Conservation (phyloP, 2,797 vertebrate species). For the Silurus aristotelis region DNA sequence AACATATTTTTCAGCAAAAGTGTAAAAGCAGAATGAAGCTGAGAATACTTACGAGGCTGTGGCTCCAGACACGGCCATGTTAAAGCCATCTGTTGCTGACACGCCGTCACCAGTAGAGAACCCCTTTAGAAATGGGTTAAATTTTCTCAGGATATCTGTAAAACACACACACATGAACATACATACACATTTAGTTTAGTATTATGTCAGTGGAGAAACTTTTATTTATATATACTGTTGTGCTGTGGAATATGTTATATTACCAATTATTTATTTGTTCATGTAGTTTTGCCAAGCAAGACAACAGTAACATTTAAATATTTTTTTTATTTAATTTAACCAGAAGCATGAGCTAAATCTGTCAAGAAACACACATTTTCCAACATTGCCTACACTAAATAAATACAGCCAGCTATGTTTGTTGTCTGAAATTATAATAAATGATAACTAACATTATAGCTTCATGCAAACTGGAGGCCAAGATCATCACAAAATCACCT, state of each 20-base stretch:
- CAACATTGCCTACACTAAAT: background rate
- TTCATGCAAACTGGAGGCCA: background rate
- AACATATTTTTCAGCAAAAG: background rate
- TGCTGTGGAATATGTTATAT: background rate
- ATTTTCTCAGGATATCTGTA: constrained; percentile 89
- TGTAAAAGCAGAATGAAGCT: constrained; percentile 15
- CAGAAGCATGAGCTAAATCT: background rate
- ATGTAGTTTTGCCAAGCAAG: background rate
- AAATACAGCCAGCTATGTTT: background rate
- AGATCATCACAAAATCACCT: background rate
- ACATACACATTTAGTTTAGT: background rate
- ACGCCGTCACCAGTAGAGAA: constrained; percentile 75
- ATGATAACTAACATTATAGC: background rate
- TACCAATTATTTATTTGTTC: background rate
- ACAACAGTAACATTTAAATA: background rate
- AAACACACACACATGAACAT: background rate
- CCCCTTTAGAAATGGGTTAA: constrained; percentile 81
- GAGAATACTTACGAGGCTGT: constrained; percentile 73
- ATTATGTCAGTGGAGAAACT: background rate
- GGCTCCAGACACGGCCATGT: constrained; percentile 77
- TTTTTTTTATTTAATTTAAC: background rate
- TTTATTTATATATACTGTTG: background rate
- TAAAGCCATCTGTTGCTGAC: constrained; percentile 74
- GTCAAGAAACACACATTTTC: background rate
- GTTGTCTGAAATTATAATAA: background rate